These are phyloP conservation scores for Propithecus coquereli DNA, from an alignment of 2,113 vertebrate species.

Conservation along the genomic window DNA sequence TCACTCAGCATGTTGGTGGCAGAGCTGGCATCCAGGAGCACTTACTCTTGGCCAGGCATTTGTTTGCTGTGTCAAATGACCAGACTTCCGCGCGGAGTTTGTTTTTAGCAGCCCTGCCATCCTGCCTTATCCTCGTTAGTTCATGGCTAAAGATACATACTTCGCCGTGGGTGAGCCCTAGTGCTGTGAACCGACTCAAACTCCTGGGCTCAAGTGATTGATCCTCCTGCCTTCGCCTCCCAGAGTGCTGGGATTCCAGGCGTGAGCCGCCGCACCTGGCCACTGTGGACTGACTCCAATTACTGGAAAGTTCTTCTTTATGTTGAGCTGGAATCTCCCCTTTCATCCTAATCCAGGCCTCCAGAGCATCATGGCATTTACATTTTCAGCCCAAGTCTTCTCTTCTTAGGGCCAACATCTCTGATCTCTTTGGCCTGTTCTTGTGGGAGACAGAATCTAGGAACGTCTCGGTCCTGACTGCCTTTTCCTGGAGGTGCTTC, in stretches of 20 bases:
- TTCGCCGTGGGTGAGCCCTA: neutral
- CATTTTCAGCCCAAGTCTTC: neutral
- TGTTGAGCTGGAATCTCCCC: rapidly evolving
- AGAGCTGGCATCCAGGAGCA: neutral
- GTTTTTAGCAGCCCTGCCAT: neutral
- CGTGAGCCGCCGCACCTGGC: too few relatives aligned
- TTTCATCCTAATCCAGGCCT: neutral
- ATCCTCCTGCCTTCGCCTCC: too few relatives aligned
- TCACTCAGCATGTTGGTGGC: neutral
- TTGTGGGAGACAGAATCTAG: neutral
- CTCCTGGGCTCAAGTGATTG: too few relatives aligned
- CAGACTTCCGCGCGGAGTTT: neutral
- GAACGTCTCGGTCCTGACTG: rapidly evolving
- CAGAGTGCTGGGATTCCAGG: too few relatives aligned
- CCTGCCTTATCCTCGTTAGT: neutral
- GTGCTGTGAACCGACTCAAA: neutral
- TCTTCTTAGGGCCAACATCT: neutral
- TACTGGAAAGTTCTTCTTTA: neutral
- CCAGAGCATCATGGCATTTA: neutral
- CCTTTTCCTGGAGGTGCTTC: neutral
- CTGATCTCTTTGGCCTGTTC: neutral
- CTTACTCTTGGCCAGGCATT: neutral
- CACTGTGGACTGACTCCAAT: neutral
- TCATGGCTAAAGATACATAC: neutral
- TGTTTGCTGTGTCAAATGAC: neutral